A percentile compares a stretch with the other conserved stretches of the same genome.
These are phyloP conservation scores for Tribolium madens DNA, from an alignment of 1,140 invertebrate genomes.

Conservation along the genomic window DNA sequence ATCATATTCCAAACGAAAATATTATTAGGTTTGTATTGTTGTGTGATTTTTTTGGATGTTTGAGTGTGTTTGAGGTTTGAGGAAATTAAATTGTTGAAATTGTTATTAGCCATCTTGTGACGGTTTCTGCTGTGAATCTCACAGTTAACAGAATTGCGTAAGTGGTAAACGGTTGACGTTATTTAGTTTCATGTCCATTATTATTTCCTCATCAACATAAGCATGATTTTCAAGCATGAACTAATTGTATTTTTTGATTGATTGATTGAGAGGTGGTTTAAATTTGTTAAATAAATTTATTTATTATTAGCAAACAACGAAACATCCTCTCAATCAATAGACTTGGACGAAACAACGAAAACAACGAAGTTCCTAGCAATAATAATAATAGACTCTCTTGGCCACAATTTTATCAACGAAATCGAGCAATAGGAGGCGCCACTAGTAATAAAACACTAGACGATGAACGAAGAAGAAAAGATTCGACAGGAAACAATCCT, in stretches of 20 bases:
- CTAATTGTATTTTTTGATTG: no score
- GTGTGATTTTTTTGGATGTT: background rate
- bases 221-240: background rate
- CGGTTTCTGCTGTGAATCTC: slow-evolving; percentile 89
- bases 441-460: slow-evolving; percentile 49
- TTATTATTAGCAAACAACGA: slow-evolving; percentile 61
- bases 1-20: slow-evolving; percentile 79
- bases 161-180: slow-evolving; percentile 68
- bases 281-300: slow-evolving; percentile 7
- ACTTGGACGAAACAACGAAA: slow-evolving; percentile 55
- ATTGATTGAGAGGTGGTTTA: slow-evolving; percentile 29
- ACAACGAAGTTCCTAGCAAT: slow-evolving; percentile 51
- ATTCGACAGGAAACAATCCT: slow-evolving; percentile 50
- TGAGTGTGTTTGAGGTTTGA: background rate
- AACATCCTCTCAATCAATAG: slow-evolving; percentile 58
- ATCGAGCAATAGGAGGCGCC: slow-evolving; percentile 37
- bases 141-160: slow-evolving; percentile 91
- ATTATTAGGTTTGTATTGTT: slow-evolving; percentile 59
- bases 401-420: slow-evolving; percentile 63
- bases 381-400: slow-evolving; percentile 63
- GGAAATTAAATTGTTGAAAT: background rate
- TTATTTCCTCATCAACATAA: slow-evolving; percentile 20
- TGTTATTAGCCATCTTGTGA: slow-evolving; percentile 83
- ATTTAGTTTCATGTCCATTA: slow-evolving; percentile 47
- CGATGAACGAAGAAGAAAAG: slow-evolving; percentile 55